Percentiles rank a stretch among this genome's conserved stretches.
Conservation (phyloP, 2,797 vertebrate genomes). For the Pseudomugil tenellus region DNA sequence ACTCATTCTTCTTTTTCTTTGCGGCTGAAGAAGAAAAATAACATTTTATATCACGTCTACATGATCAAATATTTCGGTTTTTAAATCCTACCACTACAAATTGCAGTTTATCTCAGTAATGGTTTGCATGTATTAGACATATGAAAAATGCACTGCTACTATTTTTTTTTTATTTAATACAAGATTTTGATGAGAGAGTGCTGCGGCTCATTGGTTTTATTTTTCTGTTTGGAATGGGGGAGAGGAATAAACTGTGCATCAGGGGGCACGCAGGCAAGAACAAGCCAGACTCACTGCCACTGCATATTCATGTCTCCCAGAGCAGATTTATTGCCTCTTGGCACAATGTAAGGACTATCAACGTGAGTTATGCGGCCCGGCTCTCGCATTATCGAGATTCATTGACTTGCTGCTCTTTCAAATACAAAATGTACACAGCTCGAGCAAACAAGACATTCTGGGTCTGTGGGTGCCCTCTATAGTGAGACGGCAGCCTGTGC, state of each 20-base stretch:
- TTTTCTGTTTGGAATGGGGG: slow-evolving; percentile 70
- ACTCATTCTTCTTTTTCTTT: not conserved
- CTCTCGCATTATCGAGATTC: slow-evolving; percentile 90
- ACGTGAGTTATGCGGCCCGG: slow-evolving; percentile 89
- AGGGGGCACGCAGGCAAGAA: slow-evolving; percentile 69
- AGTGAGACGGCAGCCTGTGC: slow-evolving; percentile 82
- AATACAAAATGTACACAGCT: slow-evolving; percentile 77
- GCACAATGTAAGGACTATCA: slow-evolving; percentile 88
- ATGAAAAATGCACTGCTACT: slow-evolving; percentile 45
- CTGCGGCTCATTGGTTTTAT: slow-evolving; percentile 80
- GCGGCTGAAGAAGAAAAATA: not conserved
- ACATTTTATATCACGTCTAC: not conserved
- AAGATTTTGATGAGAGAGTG: slow-evolving; percentile 71
- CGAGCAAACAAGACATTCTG: slow-evolving; percentile 84
- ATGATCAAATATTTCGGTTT: not conserved
- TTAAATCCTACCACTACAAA: not conserved
- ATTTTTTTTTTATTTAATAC: slow-evolving; percentile 62
- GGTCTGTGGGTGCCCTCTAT: slow-evolving; percentile 91
- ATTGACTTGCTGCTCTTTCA: slow-evolving; percentile 86
- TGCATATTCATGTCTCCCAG: slow-evolving; percentile 85
- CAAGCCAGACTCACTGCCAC: slow-evolving; percentile 78
- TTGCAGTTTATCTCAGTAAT: slow-evolving; percentile 21
- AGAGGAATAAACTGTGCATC: slow-evolving; percentile 72
- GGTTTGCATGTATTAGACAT: slow-evolving; percentile 49
- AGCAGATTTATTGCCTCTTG: slow-evolving; percentile 87